Base-by-base conservation (phyloP, 2,888 invertebrate species). In the Exephanes ischioxanthus region DNA sequence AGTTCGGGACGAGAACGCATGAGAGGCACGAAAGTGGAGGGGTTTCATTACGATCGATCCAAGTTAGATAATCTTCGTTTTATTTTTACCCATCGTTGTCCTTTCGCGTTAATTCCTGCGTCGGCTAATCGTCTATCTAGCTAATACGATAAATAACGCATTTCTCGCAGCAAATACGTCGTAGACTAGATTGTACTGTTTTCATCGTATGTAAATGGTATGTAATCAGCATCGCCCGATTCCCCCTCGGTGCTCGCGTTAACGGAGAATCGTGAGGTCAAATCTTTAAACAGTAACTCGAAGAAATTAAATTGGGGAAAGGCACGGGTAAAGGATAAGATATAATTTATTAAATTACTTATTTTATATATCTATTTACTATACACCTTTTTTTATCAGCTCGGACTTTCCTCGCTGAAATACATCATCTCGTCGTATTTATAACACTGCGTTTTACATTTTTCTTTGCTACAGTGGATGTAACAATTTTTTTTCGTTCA, bases 271-370 rank as follows among this genome's bases (percentile, higher is more conserved):
- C 68, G 55, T 16, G 19, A 68, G 45, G 16, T 72, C 72, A 30
- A 55, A 55, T 72, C 51, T 37, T 2, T 61, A 11, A 61, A 22
- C 41, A 7, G 3, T 63, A 16, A 63, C n/a, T 16, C 16, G 9
- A 41, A 51, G 33, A 41, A 70, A 79, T 33, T 9, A 19, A 30
- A 33, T 63, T 30, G 63, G 6, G 63, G 9, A 48, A 63, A 41
- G 30, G 66, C 55, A 80, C 37, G 66, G 55, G 11, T 55, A 68
- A 71, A 71, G 80, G 80, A 77, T 80, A 80, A 67, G 75, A 81
- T 58, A 75, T 83, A 77, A 83, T 85, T 85, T 83, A 85, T 85
- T 85, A 77, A 85, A 85, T 83, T 80, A 72, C 83, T 83, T 58
- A 61, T 26, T 72, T 67, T 71, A 37, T 83, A 85, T 80, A 51